Conservation (phyloP, 1,140 invertebrate genomes). For the Oryzaephilus surinamensis region DNA sequence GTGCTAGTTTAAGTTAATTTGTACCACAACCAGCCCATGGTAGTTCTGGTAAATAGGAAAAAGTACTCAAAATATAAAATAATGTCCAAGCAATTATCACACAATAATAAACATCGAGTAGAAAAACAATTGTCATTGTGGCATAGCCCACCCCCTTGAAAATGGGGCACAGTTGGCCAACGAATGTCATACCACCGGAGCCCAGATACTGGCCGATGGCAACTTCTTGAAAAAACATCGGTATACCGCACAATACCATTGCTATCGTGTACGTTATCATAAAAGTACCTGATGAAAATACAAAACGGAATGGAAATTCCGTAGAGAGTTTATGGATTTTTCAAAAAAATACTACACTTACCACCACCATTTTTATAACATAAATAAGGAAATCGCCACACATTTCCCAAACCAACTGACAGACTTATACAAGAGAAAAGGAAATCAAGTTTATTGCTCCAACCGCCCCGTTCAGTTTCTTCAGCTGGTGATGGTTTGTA, state of each 20-base stretch:
- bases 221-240: conserved; percentile 69
- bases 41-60: conserved; percentile 38
- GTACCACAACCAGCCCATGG: conserved; percentile 50
- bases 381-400: conserved; percentile 79
- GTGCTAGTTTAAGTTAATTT: no score
- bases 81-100: conserved; percentile 55
- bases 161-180: conserved; percentile 48
- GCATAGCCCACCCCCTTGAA: conserved; percentile 60
- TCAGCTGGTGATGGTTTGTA: conserved; percentile 14
- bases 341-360: conserved; percentile 11
- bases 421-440: conserved; percentile 60
- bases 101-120: conserved; percentile 55
- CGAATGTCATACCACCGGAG: conserved; percentile 49
- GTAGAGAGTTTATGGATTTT: no score
- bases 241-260: conserved; percentile 61
- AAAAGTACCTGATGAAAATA: conserved; percentile 50
- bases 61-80: conserved; percentile 48
- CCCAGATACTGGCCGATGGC: conserved; percentile 53
- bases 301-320: no score
- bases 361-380: conserved; percentile 68
- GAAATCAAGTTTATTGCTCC: conserved; percentile 34
- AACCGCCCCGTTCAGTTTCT: conserved; percentile 29
- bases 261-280: conserved; percentile 59
- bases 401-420: conserved; percentile 70
- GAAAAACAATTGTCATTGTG: conserved; percentile 56